These are phyloP conservation scores for Oscheius sp. DNA, from an alignment of 2,888 invertebrate species.

Conservation along the genomic window DNA sequence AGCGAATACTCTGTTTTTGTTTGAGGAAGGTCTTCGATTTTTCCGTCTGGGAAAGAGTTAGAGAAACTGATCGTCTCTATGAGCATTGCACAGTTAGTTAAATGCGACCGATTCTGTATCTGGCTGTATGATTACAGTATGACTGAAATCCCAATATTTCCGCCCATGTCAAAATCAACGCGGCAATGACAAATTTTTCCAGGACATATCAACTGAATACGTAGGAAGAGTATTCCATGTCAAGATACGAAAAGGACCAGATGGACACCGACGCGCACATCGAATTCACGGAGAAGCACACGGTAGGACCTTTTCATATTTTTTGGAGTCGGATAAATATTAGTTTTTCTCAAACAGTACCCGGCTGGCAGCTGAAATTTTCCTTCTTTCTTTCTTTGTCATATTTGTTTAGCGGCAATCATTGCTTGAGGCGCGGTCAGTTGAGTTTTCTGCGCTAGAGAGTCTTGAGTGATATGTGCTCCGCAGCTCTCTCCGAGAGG, in stretches of 20 bases:
- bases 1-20: too few species aligned
- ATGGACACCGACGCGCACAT: slow-evolving; percentile 3
- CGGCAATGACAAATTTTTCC: not conserved
- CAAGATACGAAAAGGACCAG: slow-evolving; percentile 13
- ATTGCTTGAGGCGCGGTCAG: slow-evolving; percentile 33
- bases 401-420: slow-evolving; percentile 27
- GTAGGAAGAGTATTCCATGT: slow-evolving; percentile 17
- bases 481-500: slow-evolving; percentile 32
- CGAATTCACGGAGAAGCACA: slow-evolving; percentile 29
- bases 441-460: slow-evolving; percentile 28
- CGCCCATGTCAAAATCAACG: not conserved
- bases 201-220: slow-evolving; percentile 14
- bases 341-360: slow-evolving; percentile 13
- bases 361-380: slow-evolving; percentile 8
- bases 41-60: too few species aligned
- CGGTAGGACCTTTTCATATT: not conserved
- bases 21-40: too few species aligned
- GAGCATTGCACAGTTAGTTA: too few species aligned
- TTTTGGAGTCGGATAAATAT: slow-evolving; percentile 5
- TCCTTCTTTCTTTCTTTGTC: slow-evolving; percentile 5
- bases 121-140: not conserved
- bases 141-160: not conserved
- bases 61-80: too few species aligned
- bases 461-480: slow-evolving; percentile 34
- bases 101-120: too few species aligned